Base-by-base conservation (phyloP, 1,140 invertebrate species). In the Sesamia nonagrioides region DNA sequence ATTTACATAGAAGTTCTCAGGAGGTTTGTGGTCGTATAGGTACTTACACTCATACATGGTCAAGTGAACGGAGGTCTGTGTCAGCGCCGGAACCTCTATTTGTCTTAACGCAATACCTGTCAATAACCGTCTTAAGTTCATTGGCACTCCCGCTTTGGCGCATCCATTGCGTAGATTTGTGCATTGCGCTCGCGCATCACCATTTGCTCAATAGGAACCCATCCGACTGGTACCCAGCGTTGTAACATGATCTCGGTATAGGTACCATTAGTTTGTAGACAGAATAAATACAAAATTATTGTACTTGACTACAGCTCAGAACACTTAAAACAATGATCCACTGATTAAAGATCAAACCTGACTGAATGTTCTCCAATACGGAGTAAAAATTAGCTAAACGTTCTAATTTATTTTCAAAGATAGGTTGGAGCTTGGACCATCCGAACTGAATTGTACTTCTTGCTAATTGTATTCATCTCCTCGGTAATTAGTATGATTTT, bases 31-130 rank as follows among this genome's bases (percentile, higher is more conserved):
- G 85, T 88, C 86, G 89, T 89, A 86, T 85, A 82, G 87, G 87
- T 79, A 79, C 77, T 86, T 87, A 89, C 89, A 86, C 84, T 87
- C 86, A 87, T 89, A 89, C 84, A 87, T 89, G 86, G 90, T 90
- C 90, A 90, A 92, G 90, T 88, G 88, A 93, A 90, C 91, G 90
- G 91, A 88, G 91, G 88, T 92, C 90, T 88, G 91, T 89, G 90
- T 91, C 83, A 92, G 89, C 87, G 91, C 87, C 89, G 88, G 87
- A 90, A 90, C 91, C 86, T 92, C 84, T 94, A 92, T 94, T 94
- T 94, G 92, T 93, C 90, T 94, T 93, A 93, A 93, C 93, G 92
- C 92, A 93, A 93, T 93, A 91, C 90, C 90, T 92, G 92, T 94
- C 93, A 94, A 94, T 93, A 92, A 88, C 90, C 88, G 88, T 89